A percentile compares a stretch with the other conserved stretches of the same genome.
Conservation (phyloP, 2,797 vertebrate species). For the Rallus crepitans region DNA sequence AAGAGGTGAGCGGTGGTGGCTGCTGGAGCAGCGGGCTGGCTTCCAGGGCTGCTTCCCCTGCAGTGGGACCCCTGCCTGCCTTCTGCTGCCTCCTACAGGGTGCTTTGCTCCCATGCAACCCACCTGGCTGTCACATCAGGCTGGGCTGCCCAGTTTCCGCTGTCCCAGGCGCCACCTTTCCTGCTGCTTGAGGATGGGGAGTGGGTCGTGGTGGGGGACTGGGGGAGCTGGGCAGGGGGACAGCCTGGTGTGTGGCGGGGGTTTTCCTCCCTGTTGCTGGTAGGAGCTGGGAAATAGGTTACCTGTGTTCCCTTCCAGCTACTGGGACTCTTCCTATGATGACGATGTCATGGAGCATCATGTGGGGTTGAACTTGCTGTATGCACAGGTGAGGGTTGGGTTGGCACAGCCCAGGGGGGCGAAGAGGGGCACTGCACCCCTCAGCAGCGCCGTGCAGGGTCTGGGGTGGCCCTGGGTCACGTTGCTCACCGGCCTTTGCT, state of each 20-base stretch:
- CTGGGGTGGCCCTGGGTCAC: fast-evolving
- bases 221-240: neutral
- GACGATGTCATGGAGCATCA: slow-evolving; percentile 94
- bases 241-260: fast-evolving
- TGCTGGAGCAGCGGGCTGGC: neutral
- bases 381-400: slow-evolving; percentile 89
- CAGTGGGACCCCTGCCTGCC: neutral
- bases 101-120: neutral
- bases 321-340: slow-evolving; percentile 96
- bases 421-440: neutral
- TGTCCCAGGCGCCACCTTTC: neutral
- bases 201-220: fast-evolving
- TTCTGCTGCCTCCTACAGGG: fast-evolving
- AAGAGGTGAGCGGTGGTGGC: slow-evolving; percentile 86
- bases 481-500: neutral
- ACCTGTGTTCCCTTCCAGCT: slow-evolving; percentile 79
- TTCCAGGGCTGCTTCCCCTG: neutral
- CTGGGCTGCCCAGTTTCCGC: neutral
- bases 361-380: slow-evolving; percentile 93
- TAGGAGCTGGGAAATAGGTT: neutral
- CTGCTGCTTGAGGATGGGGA: neutral
- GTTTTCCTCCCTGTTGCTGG: neutral
- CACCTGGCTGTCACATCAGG: fast-evolving
- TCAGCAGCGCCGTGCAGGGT: fast-evolving
- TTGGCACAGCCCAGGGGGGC: fast-evolving